Percentiles rank a stretch among this genome's conserved stretches.
These are phyloP conservation scores for Planiliza haematocheilus DNA, from an alignment of 2,113 vertebrate species.

Conservation along the genomic window DNA sequence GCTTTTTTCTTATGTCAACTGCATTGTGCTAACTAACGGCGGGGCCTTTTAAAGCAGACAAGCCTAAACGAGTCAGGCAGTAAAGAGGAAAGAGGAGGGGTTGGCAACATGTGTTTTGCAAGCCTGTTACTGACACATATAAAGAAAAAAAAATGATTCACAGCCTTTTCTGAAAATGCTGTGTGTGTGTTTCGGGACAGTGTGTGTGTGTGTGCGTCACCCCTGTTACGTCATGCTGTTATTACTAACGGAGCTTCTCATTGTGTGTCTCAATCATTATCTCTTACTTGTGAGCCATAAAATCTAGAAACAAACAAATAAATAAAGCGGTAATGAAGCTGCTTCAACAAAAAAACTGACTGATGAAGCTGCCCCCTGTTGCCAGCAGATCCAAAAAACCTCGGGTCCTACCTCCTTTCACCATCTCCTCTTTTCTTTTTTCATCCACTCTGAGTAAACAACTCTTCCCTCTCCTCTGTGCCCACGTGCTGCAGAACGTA, in stretches of 20 bases:
- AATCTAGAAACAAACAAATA: too few relatives aligned
- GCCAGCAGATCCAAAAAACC: background rate
- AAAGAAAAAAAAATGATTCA: slow-evolving; percentile 22
- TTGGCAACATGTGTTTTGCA: slow-evolving; percentile 24
- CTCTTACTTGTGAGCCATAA: background rate
- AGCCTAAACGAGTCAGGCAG: slow-evolving; percentile 44
- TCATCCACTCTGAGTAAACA: background rate
- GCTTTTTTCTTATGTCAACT: slow-evolving; percentile 50
- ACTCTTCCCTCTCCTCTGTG: background rate
- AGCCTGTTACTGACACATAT: slow-evolving; percentile 1
- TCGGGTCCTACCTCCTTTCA: background rate
- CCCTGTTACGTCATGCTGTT: background rate
- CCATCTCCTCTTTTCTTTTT: background rate
- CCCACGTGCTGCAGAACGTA: background rate
- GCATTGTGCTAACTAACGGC: too few relatives aligned
- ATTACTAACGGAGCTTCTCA: background rate
- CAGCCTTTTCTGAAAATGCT: background rate
- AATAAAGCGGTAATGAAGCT: too few relatives aligned
- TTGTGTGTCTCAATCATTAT: background rate
- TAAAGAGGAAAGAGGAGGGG: background rate
- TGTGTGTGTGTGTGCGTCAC: background rate
- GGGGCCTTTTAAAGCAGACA: slow-evolving; percentile 42
- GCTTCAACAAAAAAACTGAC: background rate
- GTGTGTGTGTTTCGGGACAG: background rate
- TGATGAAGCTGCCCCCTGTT: background rate